Conservation (phyloP, 1,140 invertebrate genomes). For the Galendromus occidentalis region DNA sequence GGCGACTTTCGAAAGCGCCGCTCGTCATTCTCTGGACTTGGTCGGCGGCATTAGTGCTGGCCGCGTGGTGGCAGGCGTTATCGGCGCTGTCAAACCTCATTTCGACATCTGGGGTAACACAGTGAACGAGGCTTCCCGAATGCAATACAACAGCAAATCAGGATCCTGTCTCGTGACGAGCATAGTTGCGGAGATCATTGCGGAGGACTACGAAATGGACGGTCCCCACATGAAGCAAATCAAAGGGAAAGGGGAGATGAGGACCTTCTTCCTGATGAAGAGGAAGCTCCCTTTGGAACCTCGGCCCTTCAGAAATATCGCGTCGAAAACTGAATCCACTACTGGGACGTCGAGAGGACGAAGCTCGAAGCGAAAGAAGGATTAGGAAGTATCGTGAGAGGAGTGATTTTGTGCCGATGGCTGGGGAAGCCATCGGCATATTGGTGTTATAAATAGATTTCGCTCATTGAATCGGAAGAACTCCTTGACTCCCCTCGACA, state of each 20-base stretch:
- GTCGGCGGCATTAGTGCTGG: conserved; percentile 71
- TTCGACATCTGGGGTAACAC: conserved; percentile 97
- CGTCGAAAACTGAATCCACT: too few relatives aligned
- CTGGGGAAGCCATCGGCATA: too few relatives aligned
- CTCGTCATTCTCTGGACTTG: background rate
- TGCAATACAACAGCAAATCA: conserved; percentile 44
- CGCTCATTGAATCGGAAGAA: too few relatives aligned
- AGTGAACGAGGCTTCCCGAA: conserved; percentile 78
- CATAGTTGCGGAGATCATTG: conserved; percentile 66
- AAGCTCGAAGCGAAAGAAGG: too few relatives aligned
- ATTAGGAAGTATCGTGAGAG: too few relatives aligned
- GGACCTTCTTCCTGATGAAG: conserved; percentile 65
- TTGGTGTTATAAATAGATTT: too few relatives aligned
- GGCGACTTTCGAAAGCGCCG: background rate
- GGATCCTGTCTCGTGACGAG: conserved; percentile 42
- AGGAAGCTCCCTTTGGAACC: too few relatives aligned
- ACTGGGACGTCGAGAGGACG: too few relatives aligned
- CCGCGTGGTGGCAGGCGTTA: conserved; percentile 50
- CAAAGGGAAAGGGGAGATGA: conserved; percentile 79
- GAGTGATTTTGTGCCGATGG: too few relatives aligned
- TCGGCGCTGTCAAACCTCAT: conserved; percentile 87
- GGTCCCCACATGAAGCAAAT: conserved; percentile 71
- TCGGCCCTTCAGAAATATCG: too few relatives aligned
- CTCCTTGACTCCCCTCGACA: too few relatives aligned
- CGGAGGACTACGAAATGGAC: conserved; percentile 56